Evolutionary conservation across 2,113 vertebrate genomes (phyloP).

Genomic region (Hystrix cristata): DNA sequence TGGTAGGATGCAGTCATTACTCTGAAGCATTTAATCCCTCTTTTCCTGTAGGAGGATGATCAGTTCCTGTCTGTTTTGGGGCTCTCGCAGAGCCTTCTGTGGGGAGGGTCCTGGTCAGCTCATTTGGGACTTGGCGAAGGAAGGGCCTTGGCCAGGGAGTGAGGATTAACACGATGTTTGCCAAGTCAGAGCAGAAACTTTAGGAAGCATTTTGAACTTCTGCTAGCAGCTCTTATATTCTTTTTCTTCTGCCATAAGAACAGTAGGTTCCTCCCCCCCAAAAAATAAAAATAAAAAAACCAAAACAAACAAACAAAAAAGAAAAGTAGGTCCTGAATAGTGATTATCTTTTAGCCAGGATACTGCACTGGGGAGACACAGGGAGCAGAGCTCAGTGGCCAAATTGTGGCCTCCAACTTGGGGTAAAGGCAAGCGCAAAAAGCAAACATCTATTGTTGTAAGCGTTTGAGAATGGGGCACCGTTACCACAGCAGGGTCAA

Average conservation of each 20-base stretch:
- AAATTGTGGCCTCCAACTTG: background rate
- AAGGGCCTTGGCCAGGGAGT: background rate
- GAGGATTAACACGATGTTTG: background rate
- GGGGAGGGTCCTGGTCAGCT: no score
- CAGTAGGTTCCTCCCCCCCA: background rate
- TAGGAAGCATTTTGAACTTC: background rate
- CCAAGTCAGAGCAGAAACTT: background rate
- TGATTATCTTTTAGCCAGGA: background rate
- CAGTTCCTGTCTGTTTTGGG: background rate
- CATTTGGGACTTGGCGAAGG: background rate
- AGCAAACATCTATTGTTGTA: background rate
- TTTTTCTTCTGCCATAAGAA: background rate
- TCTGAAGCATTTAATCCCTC: background rate
- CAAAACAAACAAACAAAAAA: background rate
- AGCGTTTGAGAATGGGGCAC: background rate
- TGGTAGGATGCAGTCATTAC: background rate
- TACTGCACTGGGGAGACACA: background rate
- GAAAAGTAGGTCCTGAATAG: background rate
- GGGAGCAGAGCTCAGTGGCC: background rate
- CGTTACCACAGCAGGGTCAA: background rate
- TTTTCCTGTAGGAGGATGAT: background rate
- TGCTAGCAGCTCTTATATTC: background rate
- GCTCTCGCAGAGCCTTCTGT: background rate
- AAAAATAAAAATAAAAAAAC: no score
- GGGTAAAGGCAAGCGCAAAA: slow-evolving; percentile 6